These are phyloP conservation scores for Acholoe squamosa DNA, from an alignment of 2,888 invertebrate genomes.

Conservation along the genomic window DNA sequence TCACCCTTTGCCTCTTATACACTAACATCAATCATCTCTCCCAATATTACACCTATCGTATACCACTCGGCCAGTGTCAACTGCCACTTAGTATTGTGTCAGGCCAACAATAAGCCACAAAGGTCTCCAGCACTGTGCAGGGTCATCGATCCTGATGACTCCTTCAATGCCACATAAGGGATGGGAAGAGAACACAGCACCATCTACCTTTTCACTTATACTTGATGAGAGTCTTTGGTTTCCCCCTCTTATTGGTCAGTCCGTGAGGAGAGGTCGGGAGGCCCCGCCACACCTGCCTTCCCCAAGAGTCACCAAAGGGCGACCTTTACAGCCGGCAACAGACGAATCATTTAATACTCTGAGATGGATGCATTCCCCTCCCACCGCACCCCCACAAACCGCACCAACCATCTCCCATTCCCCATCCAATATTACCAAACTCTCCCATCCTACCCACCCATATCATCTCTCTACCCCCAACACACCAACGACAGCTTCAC, in stretches of 20 bases:
- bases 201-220: conserved; percentile 13
- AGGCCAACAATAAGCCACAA: conserved; percentile 23
- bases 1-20: neutral
- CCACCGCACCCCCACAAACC: neutral
- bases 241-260: conserved; percentile 31
- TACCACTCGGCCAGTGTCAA: neutral
- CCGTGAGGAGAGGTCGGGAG: neutral
- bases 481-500: neutral
- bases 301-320: conserved; percentile 15
- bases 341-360: neutral
- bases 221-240: conserved; percentile 13
- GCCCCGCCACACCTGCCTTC: neutral
- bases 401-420: conserved; percentile 12
- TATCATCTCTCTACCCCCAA: neutral
- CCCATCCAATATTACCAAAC: neutral
- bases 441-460: neutral
- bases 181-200: neutral
- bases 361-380: neutral
- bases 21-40: neutral
- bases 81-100: neutral
- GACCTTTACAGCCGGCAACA: neutral
- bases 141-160: conserved; percentile 19
- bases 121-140: neutral
- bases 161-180: neutral
- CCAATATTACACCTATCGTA: conserved; percentile 33